Conservation (phyloP, 1,140 invertebrate species). For the Galleria mellonella region DNA sequence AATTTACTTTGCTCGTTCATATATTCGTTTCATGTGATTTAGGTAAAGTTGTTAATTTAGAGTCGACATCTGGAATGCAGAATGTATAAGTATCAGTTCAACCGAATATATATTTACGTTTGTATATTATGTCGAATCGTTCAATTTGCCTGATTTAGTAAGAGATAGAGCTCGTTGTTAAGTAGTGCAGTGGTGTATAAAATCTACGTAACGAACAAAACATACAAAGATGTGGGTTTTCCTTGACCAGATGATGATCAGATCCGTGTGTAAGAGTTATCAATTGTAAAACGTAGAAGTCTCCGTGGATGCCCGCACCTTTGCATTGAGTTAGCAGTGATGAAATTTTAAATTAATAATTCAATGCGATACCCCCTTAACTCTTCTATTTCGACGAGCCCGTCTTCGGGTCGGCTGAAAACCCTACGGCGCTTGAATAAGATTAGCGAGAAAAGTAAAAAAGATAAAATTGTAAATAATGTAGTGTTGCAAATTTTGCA, state of each 20-base stretch:
- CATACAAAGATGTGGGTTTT: constrained; percentile 71
- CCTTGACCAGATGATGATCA: constrained; percentile 32
- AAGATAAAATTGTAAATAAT: constrained; percentile 71
- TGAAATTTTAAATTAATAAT: constrained; percentile 54
- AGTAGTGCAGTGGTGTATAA: constrained; percentile 70
- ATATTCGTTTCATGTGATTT: constrained; percentile 57
- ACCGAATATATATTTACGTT: constrained; percentile 28
- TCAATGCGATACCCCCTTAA: constrained; percentile 51
- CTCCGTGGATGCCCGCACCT: constrained; percentile 63
- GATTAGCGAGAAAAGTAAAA: constrained; percentile 68
- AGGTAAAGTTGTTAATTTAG: constrained; percentile 57
- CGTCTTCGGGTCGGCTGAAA: constrained; percentile 61
- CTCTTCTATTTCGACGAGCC: constrained; percentile 48
- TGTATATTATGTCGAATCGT: constrained; percentile 30
- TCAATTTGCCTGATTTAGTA: constrained; percentile 38
- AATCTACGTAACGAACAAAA: constrained; percentile 60
- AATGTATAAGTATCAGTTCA: constrained; percentile 58
- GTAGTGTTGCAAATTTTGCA: constrained; percentile 71
- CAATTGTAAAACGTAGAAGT: constrained; percentile 26
- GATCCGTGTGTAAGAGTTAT: constrained; percentile 36
- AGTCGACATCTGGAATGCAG: constrained; percentile 63
- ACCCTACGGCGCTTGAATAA: constrained; percentile 63
- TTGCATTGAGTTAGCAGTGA: constrained; percentile 61
- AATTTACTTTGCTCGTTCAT: constrained; percentile 67
- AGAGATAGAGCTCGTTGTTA: constrained; percentile 49